Conservation (phyloP, 2,888 invertebrate species). For the Thyatira batis region DNA sequence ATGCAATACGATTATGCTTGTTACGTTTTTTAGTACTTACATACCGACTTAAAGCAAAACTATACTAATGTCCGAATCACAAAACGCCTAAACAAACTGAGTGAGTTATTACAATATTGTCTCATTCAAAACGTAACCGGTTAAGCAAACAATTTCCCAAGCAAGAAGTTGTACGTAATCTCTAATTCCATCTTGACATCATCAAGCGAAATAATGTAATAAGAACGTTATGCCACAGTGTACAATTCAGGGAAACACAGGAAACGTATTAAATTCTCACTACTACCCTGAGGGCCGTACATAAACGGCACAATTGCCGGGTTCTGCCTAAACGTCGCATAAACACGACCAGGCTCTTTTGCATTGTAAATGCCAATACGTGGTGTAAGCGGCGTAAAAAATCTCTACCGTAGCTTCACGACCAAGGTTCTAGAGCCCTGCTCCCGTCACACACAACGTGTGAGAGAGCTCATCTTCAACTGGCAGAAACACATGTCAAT, state of each 20-base stretch:
- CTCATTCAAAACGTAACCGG: neutral
- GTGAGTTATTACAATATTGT: too few relatives aligned
- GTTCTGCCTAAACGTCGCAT: slow-evolving; percentile 8
- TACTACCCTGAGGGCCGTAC: neutral
- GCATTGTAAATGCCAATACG: slow-evolving; percentile 24
- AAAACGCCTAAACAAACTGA: too few relatives aligned
- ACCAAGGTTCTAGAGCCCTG: neutral
- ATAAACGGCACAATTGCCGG: slow-evolving; percentile 11
- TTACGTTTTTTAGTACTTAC: too few relatives aligned
- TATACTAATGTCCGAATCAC: too few relatives aligned
- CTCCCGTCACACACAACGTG: neutral
- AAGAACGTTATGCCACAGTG: neutral
- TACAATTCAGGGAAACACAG: neutral
- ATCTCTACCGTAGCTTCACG: neutral
- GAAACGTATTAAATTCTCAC: neutral
- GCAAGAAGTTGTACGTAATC: neutral
- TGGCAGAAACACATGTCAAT: slow-evolving; percentile 1
- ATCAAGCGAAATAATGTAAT: neutral
- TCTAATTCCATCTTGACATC: neutral
- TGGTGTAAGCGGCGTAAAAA: slow-evolving; percentile 5
- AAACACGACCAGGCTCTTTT: slow-evolving; percentile 19
- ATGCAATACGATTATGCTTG: too few relatives aligned
- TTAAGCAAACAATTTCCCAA: neutral
- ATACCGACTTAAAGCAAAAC: too few relatives aligned
- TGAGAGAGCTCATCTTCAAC: neutral